Evolutionary conservation across 2,888 invertebrate genomes (phyloP).

Genomic region (Leptodirus hochenwartii): DNA sequence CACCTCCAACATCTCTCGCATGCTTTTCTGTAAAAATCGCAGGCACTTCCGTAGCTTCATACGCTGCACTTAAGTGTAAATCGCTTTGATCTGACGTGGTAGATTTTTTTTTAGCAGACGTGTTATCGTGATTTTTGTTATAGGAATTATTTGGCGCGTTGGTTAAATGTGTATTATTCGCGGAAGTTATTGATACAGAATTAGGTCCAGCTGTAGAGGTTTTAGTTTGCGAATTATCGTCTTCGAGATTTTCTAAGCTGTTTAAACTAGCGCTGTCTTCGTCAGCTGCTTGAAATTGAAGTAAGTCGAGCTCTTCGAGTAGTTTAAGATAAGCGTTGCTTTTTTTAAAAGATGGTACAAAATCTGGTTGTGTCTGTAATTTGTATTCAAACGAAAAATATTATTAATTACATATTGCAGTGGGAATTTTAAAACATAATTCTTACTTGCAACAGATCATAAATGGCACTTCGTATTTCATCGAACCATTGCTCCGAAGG

Average conservation of each 20-base stretch:
- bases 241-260: constrained; percentile 28
- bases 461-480: constrained; percentile 54
- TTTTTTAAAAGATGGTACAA: constrained; percentile 44
- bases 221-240: constrained; percentile 17
- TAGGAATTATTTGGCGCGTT: too few relatives aligned
- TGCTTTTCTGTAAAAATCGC: background rate
- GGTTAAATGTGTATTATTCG: background rate
- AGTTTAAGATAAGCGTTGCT: constrained; percentile 49
- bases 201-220: background rate
- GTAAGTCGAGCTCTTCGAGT: constrained; percentile 50
- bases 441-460: constrained; percentile 35
- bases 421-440: background rate
- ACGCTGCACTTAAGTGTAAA: too few relatives aligned
- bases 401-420: constrained; percentile 1
- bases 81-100: too few relatives aligned
- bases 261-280: constrained; percentile 38
- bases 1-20: constrained; percentile 4
- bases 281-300: constrained; percentile 36
- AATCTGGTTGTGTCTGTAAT: constrained; percentile 37
- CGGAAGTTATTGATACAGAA: background rate
- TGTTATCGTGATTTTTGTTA: too few relatives aligned
- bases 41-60: background rate
- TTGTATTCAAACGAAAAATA: too few relatives aligned
- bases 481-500: constrained; percentile 67
- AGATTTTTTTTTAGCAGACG: constrained; percentile 9